Base-by-base conservation (phyloP, 2,888 invertebrate species). In the Amphipyra tragopoginis region DNA sequence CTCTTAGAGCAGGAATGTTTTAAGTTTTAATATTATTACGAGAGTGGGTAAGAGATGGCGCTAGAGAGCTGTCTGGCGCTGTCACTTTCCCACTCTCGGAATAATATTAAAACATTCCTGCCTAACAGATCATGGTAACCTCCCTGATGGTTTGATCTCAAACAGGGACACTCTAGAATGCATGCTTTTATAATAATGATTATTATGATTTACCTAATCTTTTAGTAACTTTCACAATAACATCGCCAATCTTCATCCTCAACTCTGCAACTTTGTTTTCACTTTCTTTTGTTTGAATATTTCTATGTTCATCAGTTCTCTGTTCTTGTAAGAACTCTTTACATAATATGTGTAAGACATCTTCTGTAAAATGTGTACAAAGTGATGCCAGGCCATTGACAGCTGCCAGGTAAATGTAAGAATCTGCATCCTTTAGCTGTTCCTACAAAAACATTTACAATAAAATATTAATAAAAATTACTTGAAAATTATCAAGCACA, bases 211-310 rank as follows among this genome's bases (percentile, higher is more conserved):
- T 90, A 97, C 98, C 97, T 78, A 98, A 93, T 76, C 89, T 90
- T 87, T 96, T 96, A 0, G 96, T 96, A 29, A 97, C 96, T 91
- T 97, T 97, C 0, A 98, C 96, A 52, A 98, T 92, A 65, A 97
- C 95, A 92, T 98, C 98, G 8, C 98, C 98, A 62, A 98, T 91
- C 94, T 98, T 98, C 92, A 97, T 96, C 77, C 97, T 95, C 38
- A 96, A 88, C 86, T 97, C 96, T 11, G 95, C 84, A 26, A 88
- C 83, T 77, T 95, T 93, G 52, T 94, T 94, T 39, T 91, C 90
- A 44, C 80, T 81, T 8, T 89, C 85, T 65, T 85, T 90, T 55
- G 86, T 84, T 60, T 83, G 76, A 47, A 84, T 57, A 66, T 82
- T 78, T 40, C 81, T 64, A 13, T 75, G 58, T 10, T 85, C 50